Evolutionary conservation across 2,797 vertebrate genomes (phyloP), one percentile per base, ranked within the genome.

Genomic region (Alcedo quadribrachys): DNA sequence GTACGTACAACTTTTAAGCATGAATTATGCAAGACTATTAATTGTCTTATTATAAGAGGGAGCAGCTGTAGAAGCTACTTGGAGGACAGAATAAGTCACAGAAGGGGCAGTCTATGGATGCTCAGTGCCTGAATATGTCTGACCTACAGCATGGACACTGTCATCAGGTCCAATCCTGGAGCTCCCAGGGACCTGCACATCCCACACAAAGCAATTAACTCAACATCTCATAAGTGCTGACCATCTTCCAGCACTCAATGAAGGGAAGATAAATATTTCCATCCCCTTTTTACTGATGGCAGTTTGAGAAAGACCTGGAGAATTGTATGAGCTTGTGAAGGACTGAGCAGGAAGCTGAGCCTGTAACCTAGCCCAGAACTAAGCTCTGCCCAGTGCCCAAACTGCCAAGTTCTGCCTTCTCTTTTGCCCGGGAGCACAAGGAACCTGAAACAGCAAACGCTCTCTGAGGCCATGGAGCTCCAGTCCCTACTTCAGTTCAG

Each of bases 21-120:
- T 98, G 96, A 98, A 98, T 98, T 98, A 98, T 97, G 96, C 97
- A 98, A 91, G 91, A 46, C 46, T 83, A 95, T 96, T 95, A 96
- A 93, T 92, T 85, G 85, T 89, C 83, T 81, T 94, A 92, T 93
- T 88, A 68, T 84, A 92, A 93, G 84, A 85, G 85, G 46, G 25
- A 94, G 87, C 92, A 97, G 97, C 88, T 96, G 87, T 11, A 55
- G 58, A 62, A 55, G 81, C 79, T 80, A 89, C 68, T 71, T 30
- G 28, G 74, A 93, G 80, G 68, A 88, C 58, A 81, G 22, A 15
- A 33, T 14, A 57, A 87, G 79, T 68, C 28, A 42, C 5, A 5
- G 46, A 55, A 90, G 42, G 62, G 55, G 33, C 45, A 73, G 65
- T 27, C 61, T 2, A 2, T n/a, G 92, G 82, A 57, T 43, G 11